A percentile compares a stretch with the other conserved stretches of the same genome.
phyloP scores from a whole-genome alignment of 2,797 vertebrate genomes.

The Clarias platycephalus region DNA sequence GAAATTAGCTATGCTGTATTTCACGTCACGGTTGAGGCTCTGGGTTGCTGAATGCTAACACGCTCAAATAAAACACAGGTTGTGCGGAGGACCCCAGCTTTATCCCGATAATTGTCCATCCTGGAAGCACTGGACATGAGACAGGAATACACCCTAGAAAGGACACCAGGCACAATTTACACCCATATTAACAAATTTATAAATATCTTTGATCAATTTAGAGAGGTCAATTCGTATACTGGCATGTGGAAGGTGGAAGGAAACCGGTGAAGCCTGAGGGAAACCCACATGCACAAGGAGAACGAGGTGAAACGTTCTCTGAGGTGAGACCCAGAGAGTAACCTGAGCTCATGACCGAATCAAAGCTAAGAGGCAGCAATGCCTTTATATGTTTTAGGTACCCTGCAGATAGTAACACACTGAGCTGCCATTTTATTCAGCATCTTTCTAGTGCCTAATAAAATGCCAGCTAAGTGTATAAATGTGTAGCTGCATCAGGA shows the following conservation, averaged over 20 bases:
- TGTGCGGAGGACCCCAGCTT: too few species aligned
- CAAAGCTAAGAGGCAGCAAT: background rate
- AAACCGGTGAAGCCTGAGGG: background rate
- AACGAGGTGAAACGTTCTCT: background rate
- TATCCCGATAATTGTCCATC: background rate
- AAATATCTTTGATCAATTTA: background rate
- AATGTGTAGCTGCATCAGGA: background rate
- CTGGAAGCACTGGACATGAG: background rate
- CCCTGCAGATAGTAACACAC: background rate
- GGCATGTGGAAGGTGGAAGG: background rate
- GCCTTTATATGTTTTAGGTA: background rate
- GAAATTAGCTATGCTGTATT: too few species aligned
- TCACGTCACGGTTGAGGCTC: too few species aligned
- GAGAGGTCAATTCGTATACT: background rate
- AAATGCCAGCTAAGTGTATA: background rate
- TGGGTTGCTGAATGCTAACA: too few species aligned
- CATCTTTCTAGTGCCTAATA: constrained; percentile 2
- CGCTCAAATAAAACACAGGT: too few species aligned
- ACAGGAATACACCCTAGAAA: background rate
- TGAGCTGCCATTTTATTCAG: background rate
- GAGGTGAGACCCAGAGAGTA: background rate
- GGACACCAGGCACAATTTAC: background rate
- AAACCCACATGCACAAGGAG: background rate
- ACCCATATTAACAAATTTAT: background rate
- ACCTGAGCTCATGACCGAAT: background rate